A percentile compares a stretch with the other conserved stretches of the same genome.
phyloP scores from a whole-genome alignment of 2,888 invertebrate species.

The Cynaeus angustus region DNA sequence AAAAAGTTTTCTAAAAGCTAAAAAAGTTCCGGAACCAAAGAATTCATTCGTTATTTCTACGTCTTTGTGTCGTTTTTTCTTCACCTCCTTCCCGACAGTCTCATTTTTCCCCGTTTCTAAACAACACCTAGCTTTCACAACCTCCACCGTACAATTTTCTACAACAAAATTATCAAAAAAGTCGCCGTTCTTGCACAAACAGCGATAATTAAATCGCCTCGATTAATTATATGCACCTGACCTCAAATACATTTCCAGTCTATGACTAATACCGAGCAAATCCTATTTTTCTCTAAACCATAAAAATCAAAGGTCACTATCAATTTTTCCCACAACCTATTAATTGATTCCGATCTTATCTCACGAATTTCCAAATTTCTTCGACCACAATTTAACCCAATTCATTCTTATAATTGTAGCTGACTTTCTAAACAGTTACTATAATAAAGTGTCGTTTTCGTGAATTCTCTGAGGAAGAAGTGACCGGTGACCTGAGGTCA shows the following conservation, averaged over 20 bases:
- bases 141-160: no score
- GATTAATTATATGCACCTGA: slow-evolving; percentile 19
- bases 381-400: slow-evolving; percentile 4
- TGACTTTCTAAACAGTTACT: neutral
- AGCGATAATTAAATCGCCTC: neutral
- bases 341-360: neutral
- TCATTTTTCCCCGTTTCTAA: neutral
- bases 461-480: slow-evolving; percentile 1
- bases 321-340: no score
- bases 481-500: slow-evolving; percentile 2
- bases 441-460: neutral
- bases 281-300: neutral
- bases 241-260: slow-evolving; percentile 22
- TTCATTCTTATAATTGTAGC: neutral
- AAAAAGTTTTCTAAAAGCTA: no score
- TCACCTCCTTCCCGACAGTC: no score
- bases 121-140: no score
- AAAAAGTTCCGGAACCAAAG: no score
- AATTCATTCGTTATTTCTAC: no score
- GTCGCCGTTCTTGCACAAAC: slow-evolving; percentile 5
- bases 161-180: slow-evolving; percentile 1
- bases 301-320: neutral
- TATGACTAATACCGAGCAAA: neutral
- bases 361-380: neutral
- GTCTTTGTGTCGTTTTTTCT: no score